phyloP scores from a whole-genome alignment of 1,140 invertebrate species.

The Oreohelix idahoensis region DNA sequence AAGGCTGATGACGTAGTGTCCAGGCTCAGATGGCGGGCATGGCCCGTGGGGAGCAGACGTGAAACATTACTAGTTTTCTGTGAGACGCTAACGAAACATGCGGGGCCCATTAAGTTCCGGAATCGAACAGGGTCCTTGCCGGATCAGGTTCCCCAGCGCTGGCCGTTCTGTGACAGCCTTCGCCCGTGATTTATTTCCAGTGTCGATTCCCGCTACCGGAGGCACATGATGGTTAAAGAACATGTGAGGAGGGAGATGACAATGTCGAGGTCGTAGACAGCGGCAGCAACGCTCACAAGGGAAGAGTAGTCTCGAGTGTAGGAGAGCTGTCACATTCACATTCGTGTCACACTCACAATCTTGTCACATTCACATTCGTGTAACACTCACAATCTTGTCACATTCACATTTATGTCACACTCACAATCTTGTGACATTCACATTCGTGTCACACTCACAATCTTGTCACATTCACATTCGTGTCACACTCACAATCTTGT shows the following conservation, averaged over 20 bases:
- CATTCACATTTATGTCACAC: too few relatives aligned
- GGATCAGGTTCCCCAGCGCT: neutral
- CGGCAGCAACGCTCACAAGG: too few relatives aligned
- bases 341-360: too few relatives aligned
- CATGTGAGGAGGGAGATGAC: neutral
- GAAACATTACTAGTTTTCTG: neutral
- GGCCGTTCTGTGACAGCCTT: neutral
- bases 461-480: too few relatives aligned
- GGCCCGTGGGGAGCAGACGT: neutral
- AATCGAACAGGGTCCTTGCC: neutral
- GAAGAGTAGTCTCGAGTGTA: too few relatives aligned
- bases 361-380: too few relatives aligned
- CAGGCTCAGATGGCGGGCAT: neutral
- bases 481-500: too few relatives aligned
- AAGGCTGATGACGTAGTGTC: neutral
- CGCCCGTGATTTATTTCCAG: neutral
- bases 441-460: too few relatives aligned
- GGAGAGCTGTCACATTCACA: too few relatives aligned
- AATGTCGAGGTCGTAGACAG: neutral
- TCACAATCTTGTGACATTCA: too few relatives aligned
- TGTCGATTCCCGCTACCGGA: neutral
- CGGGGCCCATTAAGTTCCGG: constrained; percentile 6
- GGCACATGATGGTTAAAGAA: neutral
- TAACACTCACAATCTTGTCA: too few relatives aligned
- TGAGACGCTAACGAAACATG: constrained; percentile 12